Base-by-base conservation (phyloP, 23 tunicate genomes). In the Styela plicata region DNA sequence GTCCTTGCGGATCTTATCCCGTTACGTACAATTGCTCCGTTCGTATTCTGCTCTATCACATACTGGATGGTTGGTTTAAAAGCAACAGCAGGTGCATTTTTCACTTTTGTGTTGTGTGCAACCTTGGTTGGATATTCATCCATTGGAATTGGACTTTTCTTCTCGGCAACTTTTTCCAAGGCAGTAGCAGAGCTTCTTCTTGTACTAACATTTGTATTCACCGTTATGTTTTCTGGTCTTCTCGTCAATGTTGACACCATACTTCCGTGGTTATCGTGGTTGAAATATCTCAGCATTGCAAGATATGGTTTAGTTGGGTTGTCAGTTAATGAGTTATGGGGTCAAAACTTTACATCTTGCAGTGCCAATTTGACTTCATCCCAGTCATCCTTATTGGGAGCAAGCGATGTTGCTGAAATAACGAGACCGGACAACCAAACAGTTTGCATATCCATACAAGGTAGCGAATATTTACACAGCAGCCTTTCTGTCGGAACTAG, bases 1-100 rank as follows among this genome's bases (percentile, higher is more conserved):
- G 80, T 93, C 1, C 52, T 85, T 1, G 98, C 98, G 1, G 98
- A 93, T 82, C 87, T 93, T 25, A 81, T 93, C 34, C 98, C 98
- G 36, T 75, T 93, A 86, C 81, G 98, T 26, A 87, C 98, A 10
- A 81, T 93, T 22, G 63, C 88, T 21, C 98, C 98, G 33, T 68
- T 88, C n/a, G 82, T 85, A 36, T 93, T 88, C 82, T 82, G 93
- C 31, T 44, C 83, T 13, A 88, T 93, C 30, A 93, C 98, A 1
- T 93, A 93, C 71, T 93, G 98, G 98, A 93, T 93, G 98, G 98
- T 93, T 68, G 98, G 81, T 31, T 78, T 93, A 63, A 93, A 93
- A 82, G 75, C 89, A 10, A 89, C 85, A 28, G 84, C 78, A 36
- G 93, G 78, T 29, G 52, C 98, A 0, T 88, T 88, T 35, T 93